These are phyloP conservation scores for Dromaius novaehollandiae DNA, from an alignment of 2,113 vertebrate genomes.

Conservation along the genomic window DNA sequence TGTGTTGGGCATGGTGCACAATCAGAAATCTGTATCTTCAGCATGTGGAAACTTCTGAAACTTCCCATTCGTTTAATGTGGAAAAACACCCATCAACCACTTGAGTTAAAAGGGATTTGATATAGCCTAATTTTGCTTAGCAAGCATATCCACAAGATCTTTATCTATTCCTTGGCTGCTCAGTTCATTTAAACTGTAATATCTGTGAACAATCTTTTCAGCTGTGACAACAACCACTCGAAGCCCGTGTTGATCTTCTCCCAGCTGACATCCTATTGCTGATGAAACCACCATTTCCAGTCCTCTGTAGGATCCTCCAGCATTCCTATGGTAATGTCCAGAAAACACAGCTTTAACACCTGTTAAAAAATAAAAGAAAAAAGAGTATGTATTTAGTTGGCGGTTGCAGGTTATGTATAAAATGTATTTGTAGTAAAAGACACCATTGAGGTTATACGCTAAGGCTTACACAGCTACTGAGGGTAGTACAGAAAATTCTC, in stretches of 20 bases:
- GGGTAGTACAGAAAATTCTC: not conserved
- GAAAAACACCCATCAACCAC: too few species aligned
- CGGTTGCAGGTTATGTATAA: not conserved
- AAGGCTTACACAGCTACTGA: not conserved
- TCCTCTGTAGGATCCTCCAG: constrained; percentile 83
- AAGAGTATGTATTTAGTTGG: not conserved
- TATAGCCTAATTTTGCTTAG: constrained; percentile 44
- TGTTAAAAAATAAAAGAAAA: constrained; percentile 45
- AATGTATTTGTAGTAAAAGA: not conserved
- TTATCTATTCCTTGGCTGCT: constrained; percentile 76
- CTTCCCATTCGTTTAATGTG: not conserved
- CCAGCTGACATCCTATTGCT: constrained; percentile 94
- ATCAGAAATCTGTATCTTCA: not conserved
- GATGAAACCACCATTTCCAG: constrained; percentile 96
- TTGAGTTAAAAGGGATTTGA: not conserved
- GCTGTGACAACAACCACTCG: constrained; percentile 90
- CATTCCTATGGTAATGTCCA: constrained; percentile 94
- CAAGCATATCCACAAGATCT: constrained; percentile 83
- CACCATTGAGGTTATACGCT: not conserved
- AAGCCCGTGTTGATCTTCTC: constrained; percentile 86
- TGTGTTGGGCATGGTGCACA: not conserved
- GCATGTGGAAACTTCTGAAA: not conserved
- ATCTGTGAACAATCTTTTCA: constrained; percentile 83
- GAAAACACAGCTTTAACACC: constrained; percentile 93
- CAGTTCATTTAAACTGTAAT: constrained; percentile 87